Conservation (phyloP, 2,113 vertebrate genomes). For the Struthidea cinerea region DNA sequence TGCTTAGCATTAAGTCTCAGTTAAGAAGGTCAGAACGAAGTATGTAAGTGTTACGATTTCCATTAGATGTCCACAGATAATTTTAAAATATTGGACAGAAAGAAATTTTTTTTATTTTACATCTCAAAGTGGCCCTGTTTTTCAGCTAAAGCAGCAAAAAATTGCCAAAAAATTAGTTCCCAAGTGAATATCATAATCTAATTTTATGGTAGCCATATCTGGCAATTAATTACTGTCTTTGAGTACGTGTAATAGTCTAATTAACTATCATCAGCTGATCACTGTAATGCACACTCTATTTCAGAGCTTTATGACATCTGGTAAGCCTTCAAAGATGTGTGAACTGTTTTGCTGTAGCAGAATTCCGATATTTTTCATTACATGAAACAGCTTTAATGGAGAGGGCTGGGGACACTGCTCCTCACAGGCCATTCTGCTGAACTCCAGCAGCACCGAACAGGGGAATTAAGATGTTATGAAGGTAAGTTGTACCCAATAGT, state of each 20-base stretch:
- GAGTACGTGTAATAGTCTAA: background rate
- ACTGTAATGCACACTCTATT: background rate
- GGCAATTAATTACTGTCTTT: background rate
- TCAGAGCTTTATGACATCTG: background rate
- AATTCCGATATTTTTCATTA: background rate
- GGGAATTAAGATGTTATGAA: background rate
- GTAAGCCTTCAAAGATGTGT: background rate
- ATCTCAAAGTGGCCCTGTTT: background rate
- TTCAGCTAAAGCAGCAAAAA: background rate
- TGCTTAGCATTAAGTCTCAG: background rate
- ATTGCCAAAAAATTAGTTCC: background rate
- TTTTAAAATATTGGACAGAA: background rate
- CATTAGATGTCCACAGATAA: background rate
- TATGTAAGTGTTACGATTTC: fast-evolving
- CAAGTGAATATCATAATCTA: background rate
- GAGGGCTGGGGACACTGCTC: background rate
- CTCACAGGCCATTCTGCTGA: background rate
- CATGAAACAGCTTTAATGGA: background rate
- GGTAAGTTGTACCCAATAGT: background rate
- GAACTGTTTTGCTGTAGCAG: background rate
- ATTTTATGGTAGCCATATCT: background rate
- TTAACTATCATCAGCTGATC: background rate
- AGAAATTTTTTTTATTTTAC: background rate
- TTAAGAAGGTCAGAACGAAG: background rate
- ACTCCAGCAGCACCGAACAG: background rate